Evolutionary conservation across 2,888 invertebrate genomes (phyloP).

Genomic region (Oasisia sp.): DNA sequence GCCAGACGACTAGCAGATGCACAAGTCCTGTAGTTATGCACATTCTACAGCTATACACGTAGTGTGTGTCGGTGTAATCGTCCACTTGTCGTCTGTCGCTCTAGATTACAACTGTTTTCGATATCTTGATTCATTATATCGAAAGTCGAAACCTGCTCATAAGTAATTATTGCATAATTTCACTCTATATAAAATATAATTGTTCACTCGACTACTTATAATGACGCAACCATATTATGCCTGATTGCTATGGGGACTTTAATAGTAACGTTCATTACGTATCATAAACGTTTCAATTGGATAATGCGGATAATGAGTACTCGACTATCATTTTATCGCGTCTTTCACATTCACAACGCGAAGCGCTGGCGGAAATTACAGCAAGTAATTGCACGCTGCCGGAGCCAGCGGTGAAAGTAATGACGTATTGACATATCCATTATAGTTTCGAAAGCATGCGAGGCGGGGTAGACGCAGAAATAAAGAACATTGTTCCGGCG

Average conservation of each 20-base stretch:
- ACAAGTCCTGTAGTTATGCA: too few species aligned
- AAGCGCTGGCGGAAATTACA: background rate
- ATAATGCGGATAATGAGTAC: background rate
- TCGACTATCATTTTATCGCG: background rate
- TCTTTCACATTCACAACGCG: background rate
- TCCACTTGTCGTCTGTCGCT: too few species aligned
- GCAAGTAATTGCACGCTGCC: background rate
- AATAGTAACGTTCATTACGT: background rate
- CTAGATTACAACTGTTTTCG: too few species aligned
- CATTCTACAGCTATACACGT: too few species aligned
- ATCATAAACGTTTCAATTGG: background rate
- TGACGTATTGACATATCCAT: constrained; percentile 7
- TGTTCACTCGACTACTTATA: background rate
- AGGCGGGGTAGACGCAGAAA: background rate
- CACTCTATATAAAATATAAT: too few species aligned
- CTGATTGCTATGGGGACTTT: background rate
- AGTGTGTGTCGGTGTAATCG: too few species aligned
- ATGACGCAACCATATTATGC: background rate
- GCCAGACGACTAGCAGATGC: too few species aligned
- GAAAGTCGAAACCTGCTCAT: too few species aligned
- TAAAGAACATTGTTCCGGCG: constrained; percentile 12
- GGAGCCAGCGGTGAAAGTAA: background rate
- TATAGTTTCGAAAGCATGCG: background rate
- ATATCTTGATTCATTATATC: too few species aligned
- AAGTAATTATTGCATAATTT: too few species aligned